phyloP scores from a whole-genome alignment of 2,888 invertebrate genomes.

The Siphlonurus alternatus region DNA sequence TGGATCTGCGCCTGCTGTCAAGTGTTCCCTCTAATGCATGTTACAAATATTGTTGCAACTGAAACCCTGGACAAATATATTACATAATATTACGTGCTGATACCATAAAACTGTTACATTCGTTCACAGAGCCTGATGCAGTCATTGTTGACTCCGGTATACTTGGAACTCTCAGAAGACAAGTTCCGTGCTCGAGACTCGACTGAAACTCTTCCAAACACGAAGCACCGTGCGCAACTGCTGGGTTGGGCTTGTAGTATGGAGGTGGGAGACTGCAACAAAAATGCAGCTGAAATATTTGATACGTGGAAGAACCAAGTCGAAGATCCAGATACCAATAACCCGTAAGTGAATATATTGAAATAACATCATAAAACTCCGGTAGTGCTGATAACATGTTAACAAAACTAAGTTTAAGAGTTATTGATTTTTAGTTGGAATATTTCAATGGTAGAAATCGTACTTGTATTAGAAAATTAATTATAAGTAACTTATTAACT shows the following conservation, averaged over 20 bases:
- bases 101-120: too few species aligned
- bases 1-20: too few species aligned
- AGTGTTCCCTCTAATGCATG: too few species aligned
- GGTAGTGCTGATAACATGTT: too few species aligned
- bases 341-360: slow-evolving; percentile 32
- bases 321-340: slow-evolving; percentile 34
- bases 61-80: too few species aligned
- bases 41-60: too few species aligned
- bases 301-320: slow-evolving; percentile 37
- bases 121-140: slow-evolving; percentile 42
- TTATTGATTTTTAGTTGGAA: too few species aligned
- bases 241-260: slow-evolving; percentile 58
- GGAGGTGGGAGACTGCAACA: slow-evolving; percentile 52
- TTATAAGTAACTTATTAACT: neutral
- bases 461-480: neutral
- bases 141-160: slow-evolving; percentile 42
- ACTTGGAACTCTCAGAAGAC: slow-evolving; percentile 24
- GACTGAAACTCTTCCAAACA: slow-evolving; percentile 30
- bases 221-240: slow-evolving; percentile 38
- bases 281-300: slow-evolving; percentile 41
- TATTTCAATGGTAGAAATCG: too few species aligned
- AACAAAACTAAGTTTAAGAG: too few species aligned
- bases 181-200: slow-evolving; percentile 21
- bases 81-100: too few species aligned
- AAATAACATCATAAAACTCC: neutral